phyloP scores from a whole-genome alignment of 1,140 invertebrate species.

The Halyomorpha halys region DNA sequence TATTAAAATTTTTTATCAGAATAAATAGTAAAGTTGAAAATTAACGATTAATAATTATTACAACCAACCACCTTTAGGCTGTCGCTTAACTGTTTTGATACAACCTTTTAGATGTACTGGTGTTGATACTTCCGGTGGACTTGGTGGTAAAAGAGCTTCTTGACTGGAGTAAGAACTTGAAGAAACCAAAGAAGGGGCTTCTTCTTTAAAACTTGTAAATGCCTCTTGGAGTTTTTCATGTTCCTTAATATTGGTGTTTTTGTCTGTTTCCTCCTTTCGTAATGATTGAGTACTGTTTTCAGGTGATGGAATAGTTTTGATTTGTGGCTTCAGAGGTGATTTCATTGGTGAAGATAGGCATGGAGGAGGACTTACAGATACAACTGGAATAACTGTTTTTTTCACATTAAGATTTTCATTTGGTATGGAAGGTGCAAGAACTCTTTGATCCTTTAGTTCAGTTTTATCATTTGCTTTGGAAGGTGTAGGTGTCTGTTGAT shows the following conservation, averaged over 20 bases:
- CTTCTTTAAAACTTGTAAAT: not conserved
- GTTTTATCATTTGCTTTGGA: not conserved
- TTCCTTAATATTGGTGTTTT: not conserved
- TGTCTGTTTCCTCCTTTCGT: not conserved
- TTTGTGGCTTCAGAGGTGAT: not conserved
- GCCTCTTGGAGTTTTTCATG: not conserved
- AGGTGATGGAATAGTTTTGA: not conserved
- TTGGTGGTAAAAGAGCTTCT: not conserved
- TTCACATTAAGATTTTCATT: not conserved
- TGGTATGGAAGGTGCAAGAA: not conserved
- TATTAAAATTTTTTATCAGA: too few relatives aligned
- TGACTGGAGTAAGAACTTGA: slow-evolving; percentile 1
- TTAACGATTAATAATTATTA: not conserved
- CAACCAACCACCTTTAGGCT: slow-evolving; percentile 1
- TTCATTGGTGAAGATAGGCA: not conserved
- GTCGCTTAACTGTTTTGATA: not conserved
- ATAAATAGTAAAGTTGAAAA: too few relatives aligned
- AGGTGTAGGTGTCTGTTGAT: not conserved
- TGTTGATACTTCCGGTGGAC: not conserved
- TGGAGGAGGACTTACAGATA: slow-evolving; percentile 1
- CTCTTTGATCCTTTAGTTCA: not conserved
- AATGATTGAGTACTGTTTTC: not conserved
- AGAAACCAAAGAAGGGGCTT: not conserved
- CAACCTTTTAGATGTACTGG: not conserved
- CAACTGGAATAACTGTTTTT: not conserved